Evolutionary conservation across 2,797 vertebrate species (phyloP), one percentile per base, ranked within the genome.

Genomic region (Enteromius anoplus): DNA sequence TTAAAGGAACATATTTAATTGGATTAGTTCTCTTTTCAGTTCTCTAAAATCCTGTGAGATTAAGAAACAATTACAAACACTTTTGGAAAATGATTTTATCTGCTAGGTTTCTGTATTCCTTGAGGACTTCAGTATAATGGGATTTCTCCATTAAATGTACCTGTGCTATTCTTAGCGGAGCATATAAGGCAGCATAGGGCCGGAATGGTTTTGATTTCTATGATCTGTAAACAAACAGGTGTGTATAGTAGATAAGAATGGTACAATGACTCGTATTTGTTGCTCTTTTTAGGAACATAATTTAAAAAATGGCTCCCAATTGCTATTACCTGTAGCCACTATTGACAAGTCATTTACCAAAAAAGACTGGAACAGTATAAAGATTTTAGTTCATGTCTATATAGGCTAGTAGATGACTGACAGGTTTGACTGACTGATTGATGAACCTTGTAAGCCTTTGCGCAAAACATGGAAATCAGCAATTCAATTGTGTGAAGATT

Each of bases 1-100:
- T 94, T 92, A 93, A 92, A 55, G 49, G 84, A 91, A 90, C 88
- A 86, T 70, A 92, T 92, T 93, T 92, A 91, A 93, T 93, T 92
- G 89, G 87, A 76, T 88, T 55, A 88, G 88, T 85, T 70, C 29
- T 70, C 91, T 92, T 93, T 91, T 92, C 92, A 93, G 91, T 90
- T 90, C 88, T 91, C 91, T 84, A 82, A 55, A 78, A 89, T 90
- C 91, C 91, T 89, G 75, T 82, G 92, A 92, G 93, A 81, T 88
- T 85, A 73, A 81, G 90, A 93, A 92, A 93, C 92, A 91, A 94
- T 93, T 93, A 92, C 86, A 90, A 91, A 82, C 85, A 86, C 88
- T 83, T 86, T 84, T 89, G 89, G 88, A 91, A 88, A 85, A 88
- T 89, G 70, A 87, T 87, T 90, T 87, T 85, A 87, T 89, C 87